Conservation (phyloP, 2,797 vertebrate species). For the Acipenser oxyrinchus region DNA sequence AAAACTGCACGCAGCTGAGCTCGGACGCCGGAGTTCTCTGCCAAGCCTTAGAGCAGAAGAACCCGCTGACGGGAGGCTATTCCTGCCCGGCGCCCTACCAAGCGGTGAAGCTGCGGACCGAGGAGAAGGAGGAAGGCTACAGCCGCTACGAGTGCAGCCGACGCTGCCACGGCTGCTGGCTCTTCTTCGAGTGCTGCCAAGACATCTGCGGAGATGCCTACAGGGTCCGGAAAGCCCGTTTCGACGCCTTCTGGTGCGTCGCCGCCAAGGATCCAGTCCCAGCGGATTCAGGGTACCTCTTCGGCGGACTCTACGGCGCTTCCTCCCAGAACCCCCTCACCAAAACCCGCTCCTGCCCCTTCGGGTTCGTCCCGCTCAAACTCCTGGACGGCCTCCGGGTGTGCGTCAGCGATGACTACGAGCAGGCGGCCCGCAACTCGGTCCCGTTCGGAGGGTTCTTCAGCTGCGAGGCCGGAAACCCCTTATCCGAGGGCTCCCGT, state of each 20-base stretch:
- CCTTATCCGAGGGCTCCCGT: slow-evolving; percentile 38
- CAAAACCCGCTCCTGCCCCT: slow-evolving; percentile 64
- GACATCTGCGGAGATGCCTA: slow-evolving; percentile 59
- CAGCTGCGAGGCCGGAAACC: slow-evolving; percentile 73
- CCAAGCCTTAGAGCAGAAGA: slow-evolving; percentile 59
- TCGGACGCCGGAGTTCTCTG: slow-evolving; percentile 51
- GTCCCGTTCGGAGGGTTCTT: slow-evolving; percentile 83
- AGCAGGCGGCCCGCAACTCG: slow-evolving; percentile 44
- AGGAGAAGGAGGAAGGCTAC: slow-evolving; percentile 63
- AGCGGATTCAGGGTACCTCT: slow-evolving; percentile 62
- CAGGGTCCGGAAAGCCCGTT: slow-evolving; percentile 54
- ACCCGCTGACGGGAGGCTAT: slow-evolving; percentile 63
- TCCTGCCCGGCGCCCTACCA: slow-evolving; percentile 59
- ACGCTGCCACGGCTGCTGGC: slow-evolving; percentile 22
- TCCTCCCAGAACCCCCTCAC: slow-evolving; percentile 52
- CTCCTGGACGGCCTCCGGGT: slow-evolving; percentile 61
- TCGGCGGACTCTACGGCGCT: slow-evolving; percentile 74
- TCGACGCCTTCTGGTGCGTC: slow-evolving; percentile 71
- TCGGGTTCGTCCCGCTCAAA: slow-evolving; percentile 48
- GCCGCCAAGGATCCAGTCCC: slow-evolving; percentile 27
- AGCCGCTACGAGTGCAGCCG: slow-evolving; percentile 56
- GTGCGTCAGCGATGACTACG: slow-evolving; percentile 74
- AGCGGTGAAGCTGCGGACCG: slow-evolving; percentile 51
- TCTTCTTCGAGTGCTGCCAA: slow-evolving; percentile 37
- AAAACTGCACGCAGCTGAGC: slow-evolving; percentile 48